Evolutionary conservation across 2,888 invertebrate genomes (phyloP), one percentile per base, ranked within the genome.

Genomic region (Acheta domesticus): DNA sequence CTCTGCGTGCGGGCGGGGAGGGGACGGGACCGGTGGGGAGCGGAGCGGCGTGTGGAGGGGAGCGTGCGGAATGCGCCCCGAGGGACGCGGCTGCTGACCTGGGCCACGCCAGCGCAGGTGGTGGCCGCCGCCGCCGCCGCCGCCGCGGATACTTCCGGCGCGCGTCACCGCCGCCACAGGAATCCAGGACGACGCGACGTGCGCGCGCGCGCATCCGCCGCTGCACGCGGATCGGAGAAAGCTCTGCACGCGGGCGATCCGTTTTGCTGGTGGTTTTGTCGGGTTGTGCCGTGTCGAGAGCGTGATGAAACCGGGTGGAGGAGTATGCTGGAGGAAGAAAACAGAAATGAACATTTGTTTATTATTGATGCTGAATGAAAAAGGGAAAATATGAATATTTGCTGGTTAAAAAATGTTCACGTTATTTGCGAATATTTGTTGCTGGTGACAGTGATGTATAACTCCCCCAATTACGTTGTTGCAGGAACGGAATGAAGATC

Each of bases 61-160:
- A 62, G n/a, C 14, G 11, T 62, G 62, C 62, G 62, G 62, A 62
- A 62, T 62, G 62, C 62, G 62, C 62, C 62, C 16, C 62, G 62
- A 14, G 62, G 62, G 62, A 62, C 62, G 62, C 62, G 16, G 62
- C 62, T 62, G 62, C n/a, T 62, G 62, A 62, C 62, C 62, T 62
- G 62, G 62, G 62, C 62, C 62, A 62, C 62, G 62, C 62, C 62
- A 36, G 36, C 36, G 36, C 36, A 36, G 36, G 62, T 62, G 14
- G 14, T 62, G 62, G 62, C 62, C 11, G 62, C 16, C n/a, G 16
- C 12, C 62, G 12, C 50, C 62, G 62, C 62, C 36, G 36, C 36
- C 36, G 36, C 36, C 36, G 36, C 36, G 36, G 36, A 36, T 8
- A 36, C 36, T 36, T 36, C 36, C 36, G 36, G 36, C 36, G 36